Base-by-base conservation (phyloP, 2,888 invertebrate genomes). In the Coenonympha glycerion region DNA sequence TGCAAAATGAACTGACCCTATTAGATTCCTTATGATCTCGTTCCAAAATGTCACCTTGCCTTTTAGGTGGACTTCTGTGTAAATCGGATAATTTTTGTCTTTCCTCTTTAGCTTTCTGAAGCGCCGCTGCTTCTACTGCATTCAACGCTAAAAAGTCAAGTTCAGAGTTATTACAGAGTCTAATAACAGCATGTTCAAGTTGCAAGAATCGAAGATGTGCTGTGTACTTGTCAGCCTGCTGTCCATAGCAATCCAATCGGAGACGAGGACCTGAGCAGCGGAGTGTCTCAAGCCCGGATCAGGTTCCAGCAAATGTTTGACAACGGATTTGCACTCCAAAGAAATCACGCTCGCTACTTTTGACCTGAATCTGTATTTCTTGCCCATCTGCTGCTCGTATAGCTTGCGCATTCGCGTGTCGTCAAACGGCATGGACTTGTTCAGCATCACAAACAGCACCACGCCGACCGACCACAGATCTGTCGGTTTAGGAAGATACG, bases 391-490 rank as follows among this genome's bases (percentile, higher is more conserved):
- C 63, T 87, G 86, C 63, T 92, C 91, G 62, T 94, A 92, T 64
- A 95, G 80, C 56, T 82, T 90, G 54, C 91, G 91, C 62, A 93
- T 90, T 60, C 94, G 92, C 2, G 90, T 89, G 65, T 94, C 94
- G 63, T 94, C 93, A 69, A 93, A 95, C 0, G 95, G 95, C 93
- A 95, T 93, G 0, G 92, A 85, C 65, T 93, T 93, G 69, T 94
- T 95, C 8, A 95, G 74, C 91, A 95, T 93, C 44, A 95, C 93
- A 79, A 92, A 96, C 1, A 95, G 80, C 15, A 96, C 91, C 0
- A 93, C 89, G 0, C 93, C 95, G 53, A 94, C 74, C 3, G 94
- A 93, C 95, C 95, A 96, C 39, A 94, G 76, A 68, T 96, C 96
- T 0, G 92, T 89, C 31, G 90, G 88, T 73, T 91, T 92, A 0